Conservation (phyloP, 2,888 invertebrate genomes). For the Drosophila barbarae region DNA sequence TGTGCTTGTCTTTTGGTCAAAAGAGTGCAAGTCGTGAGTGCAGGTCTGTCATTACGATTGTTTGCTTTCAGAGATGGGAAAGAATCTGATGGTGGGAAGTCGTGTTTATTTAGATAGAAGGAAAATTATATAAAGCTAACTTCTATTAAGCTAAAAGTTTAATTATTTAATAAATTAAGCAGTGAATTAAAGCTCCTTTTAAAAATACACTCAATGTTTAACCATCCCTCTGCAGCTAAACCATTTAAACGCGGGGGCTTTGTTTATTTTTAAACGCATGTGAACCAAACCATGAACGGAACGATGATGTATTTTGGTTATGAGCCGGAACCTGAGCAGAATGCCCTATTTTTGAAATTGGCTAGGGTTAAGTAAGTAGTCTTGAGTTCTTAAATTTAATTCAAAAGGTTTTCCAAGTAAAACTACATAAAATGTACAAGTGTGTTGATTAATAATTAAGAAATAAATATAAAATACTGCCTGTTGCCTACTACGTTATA, state of each 20-base stretch:
- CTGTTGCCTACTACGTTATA: not conserved
- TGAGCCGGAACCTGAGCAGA: constrained; percentile 10
- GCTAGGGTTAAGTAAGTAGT: not conserved
- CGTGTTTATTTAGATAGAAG: not conserved
- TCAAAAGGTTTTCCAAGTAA: not conserved
- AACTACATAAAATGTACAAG: not conserved
- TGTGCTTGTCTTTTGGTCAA: constrained; percentile 46
- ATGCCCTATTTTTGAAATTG: constrained; percentile 4
- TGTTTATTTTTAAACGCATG: constrained; percentile 16
- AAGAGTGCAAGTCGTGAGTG: constrained; percentile 34
- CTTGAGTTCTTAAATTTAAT: not conserved
- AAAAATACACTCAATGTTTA: not conserved
- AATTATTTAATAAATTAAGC: not conserved
- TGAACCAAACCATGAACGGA: constrained; percentile 10
- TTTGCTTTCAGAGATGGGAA: not conserved
- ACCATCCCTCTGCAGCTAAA: not conserved
- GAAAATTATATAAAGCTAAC: not conserved
- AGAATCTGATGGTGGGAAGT: not conserved
- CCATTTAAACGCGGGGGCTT: not conserved
- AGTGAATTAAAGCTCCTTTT: not conserved
- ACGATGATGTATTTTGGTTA: constrained; percentile 13
- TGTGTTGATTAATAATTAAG: not conserved
- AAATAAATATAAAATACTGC: not conserved
- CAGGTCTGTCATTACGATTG: constrained; percentile 25
- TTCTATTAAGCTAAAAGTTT: not conserved